Evolutionary conservation across 1,140 invertebrate genomes (phyloP).

Genomic region (Drosophila erecta): DNA sequence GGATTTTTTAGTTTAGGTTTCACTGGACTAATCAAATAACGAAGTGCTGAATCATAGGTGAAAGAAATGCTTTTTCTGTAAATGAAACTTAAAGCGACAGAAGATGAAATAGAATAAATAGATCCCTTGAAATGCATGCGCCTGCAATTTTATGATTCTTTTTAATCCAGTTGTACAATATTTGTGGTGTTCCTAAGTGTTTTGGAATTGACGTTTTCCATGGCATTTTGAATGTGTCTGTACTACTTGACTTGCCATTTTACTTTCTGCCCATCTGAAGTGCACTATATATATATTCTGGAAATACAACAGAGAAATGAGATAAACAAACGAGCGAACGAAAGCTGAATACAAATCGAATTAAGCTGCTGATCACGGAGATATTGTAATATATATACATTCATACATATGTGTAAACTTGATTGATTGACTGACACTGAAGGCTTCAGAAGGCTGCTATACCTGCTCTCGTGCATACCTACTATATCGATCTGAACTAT

Average conservation of each 20-base stretch:
- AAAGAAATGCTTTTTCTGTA: slow-evolving; percentile 10
- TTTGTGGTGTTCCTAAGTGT: slow-evolving; percentile 40
- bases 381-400: slow-evolving; percentile 47
- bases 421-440: slow-evolving; percentile 84
- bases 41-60: slow-evolving; percentile 23
- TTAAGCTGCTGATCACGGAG: slow-evolving; percentile 31
- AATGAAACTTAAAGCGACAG: neutral
- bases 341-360: slow-evolving; percentile 30
- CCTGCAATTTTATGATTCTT: slow-evolving; percentile 13
- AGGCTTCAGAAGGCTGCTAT: slow-evolving; percentile 62
- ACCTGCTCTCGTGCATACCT: slow-evolving; percentile 50
- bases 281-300: slow-evolving; percentile 64
- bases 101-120: neutral
- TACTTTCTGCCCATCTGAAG: slow-evolving; percentile 84
- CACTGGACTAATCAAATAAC: neutral
- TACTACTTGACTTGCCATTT: slow-evolving; percentile 79
- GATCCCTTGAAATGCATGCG: slow-evolving; percentile 24
- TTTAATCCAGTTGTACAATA: slow-evolving; percentile 14
- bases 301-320: slow-evolving; percentile 49
- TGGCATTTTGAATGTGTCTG: slow-evolving; percentile 54
- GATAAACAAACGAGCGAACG: slow-evolving; percentile 18
- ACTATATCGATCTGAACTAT: slow-evolving; percentile 41
- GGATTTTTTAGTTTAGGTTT: neutral
- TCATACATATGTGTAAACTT: slow-evolving; percentile 57
- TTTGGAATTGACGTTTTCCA: slow-evolving; percentile 36